Base-by-base conservation (phyloP, 2,888 invertebrate species). In the Tetranychus piercei region DNA sequence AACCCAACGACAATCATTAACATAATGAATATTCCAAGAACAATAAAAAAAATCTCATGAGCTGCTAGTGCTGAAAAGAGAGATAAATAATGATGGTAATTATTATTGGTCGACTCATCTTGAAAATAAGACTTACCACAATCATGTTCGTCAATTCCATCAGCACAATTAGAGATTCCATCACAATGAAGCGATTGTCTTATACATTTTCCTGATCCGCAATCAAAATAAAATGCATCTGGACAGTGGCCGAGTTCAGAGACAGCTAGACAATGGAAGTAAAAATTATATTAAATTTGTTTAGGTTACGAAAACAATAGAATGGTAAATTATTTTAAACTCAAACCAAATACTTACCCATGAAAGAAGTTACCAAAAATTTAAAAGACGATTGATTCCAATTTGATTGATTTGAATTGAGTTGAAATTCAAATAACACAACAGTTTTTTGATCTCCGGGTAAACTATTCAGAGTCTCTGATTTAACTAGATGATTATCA, bases 191-290 rank as follows among this genome's bases (percentile, higher is more conserved):
- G n/a, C 2, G 69, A 69, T 23, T 69, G 69, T 6, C 69, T 20
- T 15, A 69, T 69, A 23, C 69, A 69, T 20, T 23, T 1, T 15
- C 22, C 22, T 7, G 22, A 23, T 18, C 69, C 69, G 8, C 69
- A 69, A 69, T 69, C 69, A 69, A 69, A 69, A 69, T 69, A 69
- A 69, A 69, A n/a, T 69, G 69, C 9, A 20, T n/a, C 22, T 11
- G 69, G 69, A 69, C 69, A 69, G 4, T 9, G n/a, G 3, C 15
- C 69, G 11, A 23, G 22, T 69, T 69, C 8, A 11, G 9, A 2
- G 6, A 55, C 15, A 15, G 4, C 55, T 55, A 55, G 34, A 55
- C 6, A 55, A 55, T 55, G 1, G 3, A 15, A 55, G 55, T 34
- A 55, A 15, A 8, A 7, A 55, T 55, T 5, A 55, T 15, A 55